Base-by-base conservation (phyloP, 53 echinoderm and acorn worm species). In the Actinopyga echinites region DNA sequence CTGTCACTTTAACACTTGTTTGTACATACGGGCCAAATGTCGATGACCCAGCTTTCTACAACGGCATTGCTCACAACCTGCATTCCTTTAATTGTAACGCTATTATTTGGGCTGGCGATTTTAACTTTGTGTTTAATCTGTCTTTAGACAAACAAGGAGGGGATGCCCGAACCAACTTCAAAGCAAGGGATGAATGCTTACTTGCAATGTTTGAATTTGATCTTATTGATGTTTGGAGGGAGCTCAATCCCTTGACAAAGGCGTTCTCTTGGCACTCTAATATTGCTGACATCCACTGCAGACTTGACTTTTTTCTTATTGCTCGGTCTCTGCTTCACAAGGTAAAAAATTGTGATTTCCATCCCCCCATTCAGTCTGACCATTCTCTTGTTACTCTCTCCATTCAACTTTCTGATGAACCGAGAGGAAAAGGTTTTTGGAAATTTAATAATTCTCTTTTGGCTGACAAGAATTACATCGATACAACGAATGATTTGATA, bases 391-490 rank as follows among this genome's bases (percentile, higher is more conserved):
- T 29, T 60, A 85, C 11, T 85, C 74, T 85, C 35, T 62, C 19
- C 26, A 63, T 52, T n/a, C 37, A 68, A 33, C 75, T 85, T 23
- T 11, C 40, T 29, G 38, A 29, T 78, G 62, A 78, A 28, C 22
- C 17, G n/a, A 53, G 79, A 55, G 79, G 79, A 24, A 22, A 11
- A 10, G 79, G 79, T 5, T 26, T 38, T 34, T 85, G 60, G 59
- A 85, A 85, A 57, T 60, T 75, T 1, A 75, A 85, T 61, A 71
- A 52, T 30, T 85, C 78, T 1, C 23, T 85, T 0, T 61, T 85
- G 24, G 4, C 37, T 33, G 77, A 85, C 0, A 74, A 43, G 26
- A 43, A 61, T 33, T 85, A 78, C 64, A 61, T 85, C 17, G 24
- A 29, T 78, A 24, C 42, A 2, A 60, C 64, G 36, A 49, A 75